Evolutionary conservation across 2,797 vertebrate genomes (phyloP).

Genomic region (Lepidocolaptes lacrymiger): DNA sequence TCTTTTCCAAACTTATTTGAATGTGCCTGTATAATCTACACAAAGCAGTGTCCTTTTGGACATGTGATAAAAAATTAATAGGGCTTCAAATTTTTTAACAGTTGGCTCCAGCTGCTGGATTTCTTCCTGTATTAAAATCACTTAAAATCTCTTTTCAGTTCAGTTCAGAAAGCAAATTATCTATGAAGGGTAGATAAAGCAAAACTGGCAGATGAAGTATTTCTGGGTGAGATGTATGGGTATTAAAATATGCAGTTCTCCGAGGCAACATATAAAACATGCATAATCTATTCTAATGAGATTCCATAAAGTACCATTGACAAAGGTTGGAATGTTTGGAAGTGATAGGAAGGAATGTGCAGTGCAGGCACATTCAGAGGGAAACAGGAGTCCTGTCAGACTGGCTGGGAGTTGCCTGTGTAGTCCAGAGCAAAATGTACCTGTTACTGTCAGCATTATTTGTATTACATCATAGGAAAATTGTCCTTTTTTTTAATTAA

Average conservation of each 20-base stretch:
- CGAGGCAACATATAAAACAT: slow-evolving; percentile 38
- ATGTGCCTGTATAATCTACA: slow-evolving; percentile 40
- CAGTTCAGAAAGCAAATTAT: slow-evolving; percentile 42
- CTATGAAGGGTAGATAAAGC: slow-evolving; percentile 46
- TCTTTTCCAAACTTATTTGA: slow-evolving; percentile 50
- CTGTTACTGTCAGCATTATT: not conserved
- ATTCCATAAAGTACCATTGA: slow-evolving; percentile 13
- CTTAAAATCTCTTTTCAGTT: slow-evolving; percentile 42
- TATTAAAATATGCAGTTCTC: slow-evolving; percentile 61
- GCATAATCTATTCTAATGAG: slow-evolving; percentile 32
- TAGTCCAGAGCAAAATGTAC: not conserved
- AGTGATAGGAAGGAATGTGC: not conserved
- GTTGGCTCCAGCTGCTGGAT: slow-evolving; percentile 49
- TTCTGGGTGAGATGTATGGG: slow-evolving; percentile 15
- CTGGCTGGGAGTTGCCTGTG: not conserved
- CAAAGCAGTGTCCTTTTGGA: slow-evolving; percentile 55
- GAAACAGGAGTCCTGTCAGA: not conserved
- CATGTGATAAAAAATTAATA: slow-evolving; percentile 73
- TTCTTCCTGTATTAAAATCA: slow-evolving; percentile 63
- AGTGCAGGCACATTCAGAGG: not conserved
- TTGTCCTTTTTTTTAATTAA: not conserved
- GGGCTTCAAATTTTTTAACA: slow-evolving; percentile 54
- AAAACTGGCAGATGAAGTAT: slow-evolving; percentile 14
- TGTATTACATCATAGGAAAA: not conserved
- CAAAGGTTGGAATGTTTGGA: not conserved